Evolutionary conservation across 1,140 invertebrate species (phyloP).

Genomic region (Drosophila ficusphila): DNA sequence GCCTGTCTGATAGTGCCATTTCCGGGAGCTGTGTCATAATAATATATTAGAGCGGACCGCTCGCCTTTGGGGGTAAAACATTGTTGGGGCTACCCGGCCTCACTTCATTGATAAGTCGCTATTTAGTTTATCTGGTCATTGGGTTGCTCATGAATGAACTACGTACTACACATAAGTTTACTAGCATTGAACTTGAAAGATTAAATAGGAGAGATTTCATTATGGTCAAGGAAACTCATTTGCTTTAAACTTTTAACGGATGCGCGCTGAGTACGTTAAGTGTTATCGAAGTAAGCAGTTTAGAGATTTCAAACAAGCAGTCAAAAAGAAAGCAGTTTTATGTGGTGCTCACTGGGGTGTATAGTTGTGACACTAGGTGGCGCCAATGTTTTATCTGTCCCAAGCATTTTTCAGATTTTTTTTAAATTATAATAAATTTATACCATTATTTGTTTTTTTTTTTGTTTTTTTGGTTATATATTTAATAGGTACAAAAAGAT

Average conservation of each 20-base stretch:
- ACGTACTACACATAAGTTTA: neutral
- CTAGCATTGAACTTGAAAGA: slow-evolving; percentile 43
- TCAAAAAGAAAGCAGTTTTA: no score
- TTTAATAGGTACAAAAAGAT: neutral
- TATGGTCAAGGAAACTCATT: neutral
- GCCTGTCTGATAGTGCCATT: slow-evolving; percentile 15
- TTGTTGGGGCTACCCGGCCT: slow-evolving; percentile 16
- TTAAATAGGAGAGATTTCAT: neutral
- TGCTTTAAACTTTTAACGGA: neutral
- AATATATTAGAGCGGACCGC: slow-evolving; percentile 33
- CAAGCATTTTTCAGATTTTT: no score
- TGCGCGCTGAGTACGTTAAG: neutral
- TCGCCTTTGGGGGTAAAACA: slow-evolving; percentile 27
- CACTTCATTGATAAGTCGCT: slow-evolving; percentile 37
- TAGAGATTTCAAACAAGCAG: neutral
- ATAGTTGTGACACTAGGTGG: neutral
- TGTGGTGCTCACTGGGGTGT: no score
- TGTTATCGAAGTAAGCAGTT: neutral
- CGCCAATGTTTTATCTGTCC: neutral
- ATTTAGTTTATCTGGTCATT: slow-evolving; percentile 34
- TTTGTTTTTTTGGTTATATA: no score
- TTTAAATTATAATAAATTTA: no score
- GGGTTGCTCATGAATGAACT: slow-evolving; percentile 16
- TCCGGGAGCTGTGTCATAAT: slow-evolving; percentile 37
- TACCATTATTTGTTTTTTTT: no score